Percentiles rank a stretch among this genome's conserved stretches.
phyloP scores from a whole-genome alignment of 1,140 invertebrate genomes.

The Nomia melanderi region DNA sequence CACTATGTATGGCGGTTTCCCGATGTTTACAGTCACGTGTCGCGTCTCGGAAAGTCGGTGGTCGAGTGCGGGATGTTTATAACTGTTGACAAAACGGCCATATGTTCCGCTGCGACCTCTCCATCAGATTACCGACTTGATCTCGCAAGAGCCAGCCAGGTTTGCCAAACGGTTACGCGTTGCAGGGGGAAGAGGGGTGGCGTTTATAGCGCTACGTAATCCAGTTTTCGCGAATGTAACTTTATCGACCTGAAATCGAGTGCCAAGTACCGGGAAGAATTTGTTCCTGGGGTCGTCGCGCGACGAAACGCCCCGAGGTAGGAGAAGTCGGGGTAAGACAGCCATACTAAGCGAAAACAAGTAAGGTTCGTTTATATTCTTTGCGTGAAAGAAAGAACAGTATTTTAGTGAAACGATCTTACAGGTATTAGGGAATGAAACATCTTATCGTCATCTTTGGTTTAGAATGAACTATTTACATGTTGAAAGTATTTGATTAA shows the following conservation, averaged over 20 bases:
- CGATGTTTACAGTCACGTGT: background rate
- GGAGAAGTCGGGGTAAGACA: background rate
- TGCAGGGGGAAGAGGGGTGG: background rate
- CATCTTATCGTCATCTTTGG: no score
- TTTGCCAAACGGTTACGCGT: conserved; percentile 59
- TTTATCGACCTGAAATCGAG: conserved; percentile 53
- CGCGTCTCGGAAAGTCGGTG: background rate
- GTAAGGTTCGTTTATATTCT: no score
- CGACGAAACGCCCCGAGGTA: conserved; percentile 6
- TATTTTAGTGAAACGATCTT: no score
- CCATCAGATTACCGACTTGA: conserved; percentile 61
- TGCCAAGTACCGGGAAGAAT: conserved; percentile 41
- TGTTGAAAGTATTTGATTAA: no score
- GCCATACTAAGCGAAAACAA: no score
- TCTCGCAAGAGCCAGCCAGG: conserved; percentile 55
- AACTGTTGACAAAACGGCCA: conserved; percentile 35
- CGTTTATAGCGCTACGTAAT: conserved; percentile 35
- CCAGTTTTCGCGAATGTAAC: conserved; percentile 47
- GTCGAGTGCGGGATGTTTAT: conserved; percentile 9
- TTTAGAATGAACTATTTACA: no score
- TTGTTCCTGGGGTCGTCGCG: background rate
- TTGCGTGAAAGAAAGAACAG: no score
- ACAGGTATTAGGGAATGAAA: no score
- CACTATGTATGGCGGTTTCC: background rate
- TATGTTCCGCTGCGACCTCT: conserved; percentile 51